Percentiles rank a stretch among this genome's conserved stretches.
These are phyloP conservation scores for Callipepla squamata DNA, from an alignment of 2,113 vertebrate species.

Conservation along the genomic window DNA sequence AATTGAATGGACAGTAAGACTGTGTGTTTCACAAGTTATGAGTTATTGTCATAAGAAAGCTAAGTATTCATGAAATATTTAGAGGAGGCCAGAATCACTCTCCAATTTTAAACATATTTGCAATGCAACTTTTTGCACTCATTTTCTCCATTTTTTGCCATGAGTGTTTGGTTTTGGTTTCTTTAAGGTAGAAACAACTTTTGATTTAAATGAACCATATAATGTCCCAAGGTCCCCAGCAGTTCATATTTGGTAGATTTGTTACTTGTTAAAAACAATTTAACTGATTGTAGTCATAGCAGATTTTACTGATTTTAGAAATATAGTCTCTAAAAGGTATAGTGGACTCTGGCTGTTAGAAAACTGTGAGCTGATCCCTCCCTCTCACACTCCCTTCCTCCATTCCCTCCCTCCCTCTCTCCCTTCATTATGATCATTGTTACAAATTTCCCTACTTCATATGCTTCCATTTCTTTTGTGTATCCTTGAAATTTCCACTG, in stretches of 20 bases:
- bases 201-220: neutral
- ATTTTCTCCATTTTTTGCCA: neutral
- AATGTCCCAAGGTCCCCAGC: neutral
- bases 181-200: neutral
- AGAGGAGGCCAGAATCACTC: neutral
- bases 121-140: neutral
- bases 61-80: neutral
- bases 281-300: neutral
- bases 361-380: too few relatives aligned
- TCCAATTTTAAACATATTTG: neutral
- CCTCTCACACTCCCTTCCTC: too few relatives aligned
- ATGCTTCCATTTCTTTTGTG: neutral
- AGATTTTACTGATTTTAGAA: too few relatives aligned
- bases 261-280: neutral
- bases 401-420: too few relatives aligned
- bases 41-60: neutral
- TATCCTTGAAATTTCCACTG: neutral
- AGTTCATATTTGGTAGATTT: neutral
- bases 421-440: neutral
- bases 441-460: neutral
- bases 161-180: neutral
- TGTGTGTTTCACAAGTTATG: neutral
- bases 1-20: neutral
- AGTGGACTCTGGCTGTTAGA: too few relatives aligned
- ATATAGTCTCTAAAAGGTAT: too few relatives aligned